Percentiles rank a stretch among this genome's conserved stretches.
Conservation (phyloP, 1,140 invertebrate genomes). For the Platyura marginata region DNA sequence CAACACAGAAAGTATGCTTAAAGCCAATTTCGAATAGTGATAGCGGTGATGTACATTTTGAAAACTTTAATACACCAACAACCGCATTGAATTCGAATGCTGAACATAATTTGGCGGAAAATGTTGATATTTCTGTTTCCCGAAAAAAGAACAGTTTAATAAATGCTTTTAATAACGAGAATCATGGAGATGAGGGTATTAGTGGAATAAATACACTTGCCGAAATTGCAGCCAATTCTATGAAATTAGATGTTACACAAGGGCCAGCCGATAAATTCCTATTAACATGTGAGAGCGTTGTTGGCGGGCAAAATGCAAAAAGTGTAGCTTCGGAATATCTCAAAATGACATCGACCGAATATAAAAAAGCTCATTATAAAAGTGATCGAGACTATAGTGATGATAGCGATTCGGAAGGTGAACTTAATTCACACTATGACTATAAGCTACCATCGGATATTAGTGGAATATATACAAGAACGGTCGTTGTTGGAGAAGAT, state of each 20-base stretch:
- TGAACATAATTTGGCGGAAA: not conserved
- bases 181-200: not conserved
- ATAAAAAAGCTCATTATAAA: not conserved
- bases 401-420: not conserved
- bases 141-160: not conserved
- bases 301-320: constrained; percentile 22
- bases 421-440: constrained; percentile 2
- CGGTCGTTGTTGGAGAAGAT: constrained; percentile 20
- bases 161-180: not conserved
- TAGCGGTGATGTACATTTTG: too few species aligned
- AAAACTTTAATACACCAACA: not conserved
- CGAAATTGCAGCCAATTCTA: constrained; percentile 24
- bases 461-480: constrained; percentile 14
- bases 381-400: constrained; percentile 1
- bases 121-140: not conserved
- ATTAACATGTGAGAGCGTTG: not conserved
- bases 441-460: constrained; percentile 13
- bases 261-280: too few species aligned
- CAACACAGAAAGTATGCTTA: not conserved
- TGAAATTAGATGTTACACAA: constrained; percentile 14
- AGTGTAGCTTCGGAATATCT: constrained; percentile 39
- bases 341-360: constrained; percentile 33
- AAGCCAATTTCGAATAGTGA: not conserved
- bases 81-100: too few species aligned
- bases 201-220: constrained; percentile 20